Evolutionary conservation across 2,888 invertebrate species (phyloP), one percentile per base, ranked within the genome.

Genomic region (Oscheius onirici): DNA sequence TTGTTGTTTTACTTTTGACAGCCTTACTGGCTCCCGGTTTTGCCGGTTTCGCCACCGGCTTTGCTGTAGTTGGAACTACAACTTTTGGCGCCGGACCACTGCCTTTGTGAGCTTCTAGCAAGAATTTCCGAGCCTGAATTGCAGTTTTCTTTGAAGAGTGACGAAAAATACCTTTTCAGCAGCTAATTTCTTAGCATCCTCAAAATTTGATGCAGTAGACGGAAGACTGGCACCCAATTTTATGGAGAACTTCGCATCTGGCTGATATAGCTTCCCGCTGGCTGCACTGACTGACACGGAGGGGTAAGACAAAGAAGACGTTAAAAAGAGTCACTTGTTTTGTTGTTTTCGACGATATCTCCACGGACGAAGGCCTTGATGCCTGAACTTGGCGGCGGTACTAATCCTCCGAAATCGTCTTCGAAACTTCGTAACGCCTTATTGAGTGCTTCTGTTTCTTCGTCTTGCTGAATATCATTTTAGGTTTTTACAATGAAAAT

Each of bases 301-400:
- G n/a, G 28, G 22, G 40, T 66, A 49, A 49, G 24, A 22, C 11
- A 52, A 52, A 17, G 51, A 52, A 52, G 20, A 51, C 24, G 51
- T 40, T 15, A 28, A 40, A 66, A 54, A 66, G 22, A 28, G 40
- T 54, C 54, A 68, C 58, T 67, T 67, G 34, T 49, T 63, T 83
- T 82, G 60, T 81, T 82, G 46, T 83, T 83, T 41, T 85, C 83
- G 13, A 97, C 97, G 0, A 95, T 94, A 67, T 95, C 97, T 71
- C 97, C 97, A 89, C 97, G 95, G 6, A 99, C 94, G 95, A 99
- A 99, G 52, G 96, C 93, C 90, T 96, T 97, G 65, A n/a, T n/a
- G n/a, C 0, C 34, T 22, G 46, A 58, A 15, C 24, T 15, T 43
- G 69, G 44, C 24, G 60, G 40, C 8, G 49, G 40, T 1, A 49